Percentiles rank a stretch among this genome's conserved stretches.
Evolutionary conservation across 1,140 invertebrate genomes (phyloP).

Genomic region (Aporrectodea caliginosa): DNA sequence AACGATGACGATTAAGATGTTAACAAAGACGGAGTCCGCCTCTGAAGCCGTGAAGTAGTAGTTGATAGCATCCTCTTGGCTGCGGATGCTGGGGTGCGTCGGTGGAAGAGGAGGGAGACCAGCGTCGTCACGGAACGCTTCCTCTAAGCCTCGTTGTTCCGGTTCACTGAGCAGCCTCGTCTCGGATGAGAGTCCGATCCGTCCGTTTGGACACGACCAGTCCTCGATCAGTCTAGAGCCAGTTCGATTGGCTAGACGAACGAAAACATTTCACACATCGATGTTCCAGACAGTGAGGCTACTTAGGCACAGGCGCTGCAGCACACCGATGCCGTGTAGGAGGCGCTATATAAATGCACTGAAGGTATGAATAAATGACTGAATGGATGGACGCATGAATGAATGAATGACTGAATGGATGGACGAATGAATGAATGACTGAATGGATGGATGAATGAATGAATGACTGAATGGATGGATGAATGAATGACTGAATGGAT

Average conservation of each 20-base stretch:
- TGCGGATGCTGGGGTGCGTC: too few relatives aligned
- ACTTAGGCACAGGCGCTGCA: too few relatives aligned
- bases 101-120: background rate
- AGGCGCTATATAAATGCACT: background rate
- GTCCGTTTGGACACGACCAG: background rate
- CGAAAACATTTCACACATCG: background rate
- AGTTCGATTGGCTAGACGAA: background rate
- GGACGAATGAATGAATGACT: too few relatives aligned
- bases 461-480: too few relatives aligned
- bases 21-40: background rate
- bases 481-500: too few relatives aligned
- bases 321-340: too few relatives aligned
- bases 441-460: too few relatives aligned
- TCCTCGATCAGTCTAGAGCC: background rate
- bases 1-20: background rate
- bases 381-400: background rate
- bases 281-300: background rate
- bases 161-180: background rate
- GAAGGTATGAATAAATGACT: background rate
- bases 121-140: background rate
- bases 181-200: background rate
- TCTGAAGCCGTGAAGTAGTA: background rate
- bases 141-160: background rate
- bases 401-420: background rate
- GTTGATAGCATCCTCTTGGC: background rate